phyloP scores from a whole-genome alignment of 2,113 vertebrate species.

The Varanus komodoensis region DNA sequence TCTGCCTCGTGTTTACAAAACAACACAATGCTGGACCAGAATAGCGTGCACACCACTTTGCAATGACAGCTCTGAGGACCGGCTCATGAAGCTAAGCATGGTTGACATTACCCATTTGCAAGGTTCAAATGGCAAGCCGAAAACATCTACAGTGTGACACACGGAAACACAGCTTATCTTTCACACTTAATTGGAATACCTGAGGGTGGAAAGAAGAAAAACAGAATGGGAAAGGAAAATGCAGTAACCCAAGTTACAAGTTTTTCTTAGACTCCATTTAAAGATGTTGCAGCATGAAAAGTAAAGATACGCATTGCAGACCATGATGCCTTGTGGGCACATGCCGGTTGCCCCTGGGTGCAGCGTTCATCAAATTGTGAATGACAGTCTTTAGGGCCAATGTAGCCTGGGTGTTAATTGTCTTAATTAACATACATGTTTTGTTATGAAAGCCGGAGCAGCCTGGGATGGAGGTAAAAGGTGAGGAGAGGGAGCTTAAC shows the following conservation, averaged over 20 bases:
- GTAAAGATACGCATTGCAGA: background rate
- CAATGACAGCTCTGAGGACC: background rate
- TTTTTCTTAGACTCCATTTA: slow-evolving; percentile 24
- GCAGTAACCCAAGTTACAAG: slow-evolving; percentile 29
- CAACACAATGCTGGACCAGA: background rate
- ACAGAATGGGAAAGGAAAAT: slow-evolving; percentile 46
- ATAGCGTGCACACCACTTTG: slow-evolving; percentile 1
- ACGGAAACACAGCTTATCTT: slow-evolving; percentile 27
- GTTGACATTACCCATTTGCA: slow-evolving; percentile 51
- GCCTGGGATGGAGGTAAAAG: no score
- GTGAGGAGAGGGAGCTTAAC: no score
- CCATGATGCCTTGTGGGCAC: background rate
- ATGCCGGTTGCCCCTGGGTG: background rate
- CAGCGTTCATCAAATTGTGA: background rate
- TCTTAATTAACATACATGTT: background rate
- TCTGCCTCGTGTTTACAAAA: slow-evolving; percentile 11
- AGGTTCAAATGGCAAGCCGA: slow-evolving; percentile 55
- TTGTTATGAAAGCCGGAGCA: background rate
- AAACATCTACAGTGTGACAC: slow-evolving; percentile 40
- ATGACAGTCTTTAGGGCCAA: background rate
- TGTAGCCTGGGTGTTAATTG: background rate
- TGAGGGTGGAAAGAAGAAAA: slow-evolving; percentile 20
- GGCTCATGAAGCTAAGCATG: slow-evolving; percentile 45
- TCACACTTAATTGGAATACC: slow-evolving; percentile 51
- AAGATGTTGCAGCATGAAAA: background rate